Evolutionary conservation across 2,113 vertebrate genomes (phyloP).

Genomic region (Brienomyrus brachyistius): DNA sequence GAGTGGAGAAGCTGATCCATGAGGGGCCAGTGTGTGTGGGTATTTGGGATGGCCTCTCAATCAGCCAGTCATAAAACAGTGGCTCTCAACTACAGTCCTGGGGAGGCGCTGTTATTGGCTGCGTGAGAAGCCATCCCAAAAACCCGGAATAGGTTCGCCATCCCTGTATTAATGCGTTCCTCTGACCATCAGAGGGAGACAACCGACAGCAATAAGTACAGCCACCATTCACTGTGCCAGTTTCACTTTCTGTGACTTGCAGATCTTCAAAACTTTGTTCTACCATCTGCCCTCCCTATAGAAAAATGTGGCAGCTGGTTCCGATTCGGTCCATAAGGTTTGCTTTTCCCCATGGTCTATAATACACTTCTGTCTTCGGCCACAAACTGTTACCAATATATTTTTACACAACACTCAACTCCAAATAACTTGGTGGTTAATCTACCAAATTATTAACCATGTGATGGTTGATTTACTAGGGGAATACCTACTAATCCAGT

Average conservation of each 20-base stretch:
- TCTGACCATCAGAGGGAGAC: neutral
- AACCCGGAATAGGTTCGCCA: neutral
- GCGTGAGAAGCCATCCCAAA: too few species aligned
- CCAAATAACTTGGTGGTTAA: neutral
- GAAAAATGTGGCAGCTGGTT: neutral
- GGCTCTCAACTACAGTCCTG: too few species aligned
- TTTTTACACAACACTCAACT: neutral
- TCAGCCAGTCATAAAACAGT: too few species aligned
- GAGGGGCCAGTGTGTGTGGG: too few species aligned
- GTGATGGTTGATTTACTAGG: neutral
- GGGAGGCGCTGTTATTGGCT: too few species aligned
- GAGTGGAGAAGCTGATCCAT: too few species aligned
- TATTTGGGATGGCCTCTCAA: too few species aligned
- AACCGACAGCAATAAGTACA: neutral
- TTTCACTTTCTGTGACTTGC: neutral
- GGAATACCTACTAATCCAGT: neutral
- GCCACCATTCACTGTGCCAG: neutral
- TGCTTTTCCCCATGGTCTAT: neutral
- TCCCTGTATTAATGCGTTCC: neutral
- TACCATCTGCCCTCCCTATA: neutral
- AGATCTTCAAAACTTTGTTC: neutral
- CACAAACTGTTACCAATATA: neutral
- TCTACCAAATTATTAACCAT: neutral
- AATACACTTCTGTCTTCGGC: neutral
- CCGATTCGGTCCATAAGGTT: neutral